These are phyloP conservation scores for Camponotus pennsylvanicus DNA, from an alignment of 1,140 invertebrate genomes.

Conservation along the genomic window DNA sequence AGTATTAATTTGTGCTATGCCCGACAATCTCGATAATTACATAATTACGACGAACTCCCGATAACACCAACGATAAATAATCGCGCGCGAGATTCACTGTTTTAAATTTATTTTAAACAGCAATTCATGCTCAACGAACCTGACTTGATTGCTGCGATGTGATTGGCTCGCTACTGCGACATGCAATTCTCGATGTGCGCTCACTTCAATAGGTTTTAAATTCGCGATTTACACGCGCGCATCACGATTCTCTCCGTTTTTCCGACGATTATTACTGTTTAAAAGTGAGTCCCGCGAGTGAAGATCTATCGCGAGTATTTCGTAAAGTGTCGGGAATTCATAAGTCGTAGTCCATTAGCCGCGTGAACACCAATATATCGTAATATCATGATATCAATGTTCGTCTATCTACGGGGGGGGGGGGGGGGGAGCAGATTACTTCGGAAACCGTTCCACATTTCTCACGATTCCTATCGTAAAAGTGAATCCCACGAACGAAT, in stretches of 20 bases:
- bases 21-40: too few species aligned
- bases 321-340: not conserved
- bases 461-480: not conserved
- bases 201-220: not conserved
- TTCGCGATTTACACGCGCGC: too few species aligned
- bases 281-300: not conserved
- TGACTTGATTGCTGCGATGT: too few species aligned
- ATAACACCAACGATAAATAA: too few species aligned
- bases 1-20: too few species aligned
- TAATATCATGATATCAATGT: not conserved
- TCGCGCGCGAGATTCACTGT: too few species aligned
- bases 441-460: too few species aligned
- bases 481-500: not conserved
- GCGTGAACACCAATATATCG: not conserved
- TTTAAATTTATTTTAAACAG: too few species aligned
- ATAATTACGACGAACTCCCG: too few species aligned
- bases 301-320: not conserved
- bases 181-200: not conserved
- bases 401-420: too few species aligned
- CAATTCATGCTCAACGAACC: too few species aligned
- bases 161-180: not conserved
- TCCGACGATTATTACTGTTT: not conserved
- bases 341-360: not conserved
- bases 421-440: too few species aligned
- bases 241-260: not conserved